These are phyloP conservation scores for Metridium senile DNA, from an alignment of 92 coral and sea anemone genomes.

Conservation along the genomic window DNA sequence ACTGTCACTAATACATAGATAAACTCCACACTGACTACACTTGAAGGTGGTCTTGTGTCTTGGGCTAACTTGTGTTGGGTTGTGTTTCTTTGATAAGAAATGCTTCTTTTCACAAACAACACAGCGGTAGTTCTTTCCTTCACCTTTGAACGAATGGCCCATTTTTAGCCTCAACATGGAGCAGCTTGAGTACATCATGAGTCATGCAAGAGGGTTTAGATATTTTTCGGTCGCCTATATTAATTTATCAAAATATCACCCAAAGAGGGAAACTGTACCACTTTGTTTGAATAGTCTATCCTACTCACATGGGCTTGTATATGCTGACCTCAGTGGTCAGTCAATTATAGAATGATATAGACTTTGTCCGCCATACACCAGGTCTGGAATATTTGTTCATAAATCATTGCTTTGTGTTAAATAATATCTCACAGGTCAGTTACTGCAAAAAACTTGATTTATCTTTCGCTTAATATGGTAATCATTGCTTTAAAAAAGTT, in stretches of 20 bases:
- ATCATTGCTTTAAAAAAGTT: conserved; percentile 30
- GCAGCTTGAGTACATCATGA: conserved; percentile 30
- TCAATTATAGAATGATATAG: conserved; percentile 19
- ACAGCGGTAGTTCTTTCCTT: too few relatives aligned
- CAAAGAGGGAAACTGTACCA: conserved; percentile 7
- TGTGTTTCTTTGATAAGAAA: too few relatives aligned
- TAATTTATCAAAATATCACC: conserved; percentile 22
- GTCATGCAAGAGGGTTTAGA: conserved; percentile 41
- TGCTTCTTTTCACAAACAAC: too few relatives aligned
- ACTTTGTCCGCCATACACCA: conserved; percentile 36
- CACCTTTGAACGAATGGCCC: conserved; percentile 36
- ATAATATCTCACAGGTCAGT: conserved; percentile 46
- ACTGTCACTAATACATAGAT: too few relatives aligned
- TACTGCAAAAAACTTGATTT: conserved; percentile 39
- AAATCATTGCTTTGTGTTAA: conserved; percentile 43
- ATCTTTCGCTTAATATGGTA: conserved; percentile 45
- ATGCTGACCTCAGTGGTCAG: conserved; percentile 39
- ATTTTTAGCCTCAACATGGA: conserved; percentile 35
- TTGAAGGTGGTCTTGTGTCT: too few relatives aligned
- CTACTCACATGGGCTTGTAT: conserved; percentile 30
- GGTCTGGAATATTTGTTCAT: conserved; percentile 35
- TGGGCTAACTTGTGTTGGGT: too few relatives aligned
- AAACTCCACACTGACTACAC: too few relatives aligned
- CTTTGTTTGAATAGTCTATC: conserved; percentile 25
- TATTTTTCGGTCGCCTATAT: conserved; percentile 24